Conservation (phyloP, 2,888 invertebrate genomes). For the Cryptocheilus praepositus region DNA sequence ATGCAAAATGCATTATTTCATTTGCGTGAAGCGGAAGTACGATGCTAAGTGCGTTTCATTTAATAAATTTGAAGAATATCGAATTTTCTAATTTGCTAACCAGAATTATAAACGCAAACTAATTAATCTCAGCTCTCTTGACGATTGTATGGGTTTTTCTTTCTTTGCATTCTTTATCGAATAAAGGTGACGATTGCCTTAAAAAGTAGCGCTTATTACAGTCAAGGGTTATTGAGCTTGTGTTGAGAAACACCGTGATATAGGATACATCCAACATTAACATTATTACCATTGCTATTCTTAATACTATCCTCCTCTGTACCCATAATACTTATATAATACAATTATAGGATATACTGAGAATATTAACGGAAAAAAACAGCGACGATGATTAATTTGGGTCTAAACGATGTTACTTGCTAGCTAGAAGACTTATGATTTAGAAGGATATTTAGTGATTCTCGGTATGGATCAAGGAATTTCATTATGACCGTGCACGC, state of each 20-base stretch:
- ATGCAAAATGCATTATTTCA: no score
- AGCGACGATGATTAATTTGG: constrained; percentile 43
- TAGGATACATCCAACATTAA: constrained; percentile 55
- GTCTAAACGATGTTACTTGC: constrained; percentile 53
- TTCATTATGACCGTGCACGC: constrained; percentile 49
- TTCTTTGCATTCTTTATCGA: constrained; percentile 27
- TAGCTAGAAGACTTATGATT: constrained; percentile 52
- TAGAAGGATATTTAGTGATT: constrained; percentile 52
- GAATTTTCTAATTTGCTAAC: constrained; percentile 16
- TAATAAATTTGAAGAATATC: no score
- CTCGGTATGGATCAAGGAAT: constrained; percentile 68
- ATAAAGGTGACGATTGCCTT: constrained; percentile 52
- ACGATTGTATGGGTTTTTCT: constrained; percentile 31
- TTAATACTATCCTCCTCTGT: constrained; percentile 63
- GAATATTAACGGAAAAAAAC: constrained; percentile 48
- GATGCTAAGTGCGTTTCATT: no score
- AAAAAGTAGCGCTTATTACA: constrained; percentile 42
- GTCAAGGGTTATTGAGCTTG: constrained; percentile 50
- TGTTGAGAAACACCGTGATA: constrained; percentile 62
- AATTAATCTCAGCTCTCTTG: constrained; percentile 14
- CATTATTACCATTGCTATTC: constrained; percentile 65
- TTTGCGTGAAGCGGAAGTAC: no score
- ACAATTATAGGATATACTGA: constrained; percentile 57
- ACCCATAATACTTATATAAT: constrained; percentile 61
- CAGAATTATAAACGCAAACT: constrained; percentile 18